These are phyloP conservation scores for Pampusana beccarii DNA, from an alignment of 2,113 vertebrate species.

Conservation along the genomic window DNA sequence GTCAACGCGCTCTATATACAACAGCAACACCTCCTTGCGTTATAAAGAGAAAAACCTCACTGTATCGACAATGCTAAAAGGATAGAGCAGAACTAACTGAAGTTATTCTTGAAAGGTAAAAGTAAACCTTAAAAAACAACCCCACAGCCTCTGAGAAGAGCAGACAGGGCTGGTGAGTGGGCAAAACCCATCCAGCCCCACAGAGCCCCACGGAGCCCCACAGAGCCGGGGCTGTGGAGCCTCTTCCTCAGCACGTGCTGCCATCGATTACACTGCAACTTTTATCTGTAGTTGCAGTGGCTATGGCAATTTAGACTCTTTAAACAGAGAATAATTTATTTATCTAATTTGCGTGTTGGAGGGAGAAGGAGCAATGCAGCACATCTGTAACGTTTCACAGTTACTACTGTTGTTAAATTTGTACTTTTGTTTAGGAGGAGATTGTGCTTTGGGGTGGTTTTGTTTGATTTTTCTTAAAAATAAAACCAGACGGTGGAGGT, in stretches of 20 bases:
- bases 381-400: background rate
- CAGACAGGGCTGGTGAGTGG: too few species aligned
- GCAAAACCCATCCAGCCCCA: too few species aligned
- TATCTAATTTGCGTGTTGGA: background rate
- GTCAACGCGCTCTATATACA: background rate
- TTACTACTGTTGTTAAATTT: background rate
- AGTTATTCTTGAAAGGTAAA: background rate
- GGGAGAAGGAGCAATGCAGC: background rate
- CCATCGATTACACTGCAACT: background rate
- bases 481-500: background rate
- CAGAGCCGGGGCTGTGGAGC: background rate
- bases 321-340: background rate
- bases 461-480: background rate
- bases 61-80: accelerated
- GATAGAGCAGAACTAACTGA: background rate
- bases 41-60: background rate
- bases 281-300: background rate
- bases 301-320: background rate
- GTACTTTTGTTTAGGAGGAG: background rate
- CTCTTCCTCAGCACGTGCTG: background rate
- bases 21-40: too few species aligned
- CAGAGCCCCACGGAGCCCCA: too few species aligned
- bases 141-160: too few species aligned
- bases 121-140: background rate
- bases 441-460: background rate